Conservation (phyloP, 2,888 invertebrate species). For the Pegoplata infirma region DNA sequence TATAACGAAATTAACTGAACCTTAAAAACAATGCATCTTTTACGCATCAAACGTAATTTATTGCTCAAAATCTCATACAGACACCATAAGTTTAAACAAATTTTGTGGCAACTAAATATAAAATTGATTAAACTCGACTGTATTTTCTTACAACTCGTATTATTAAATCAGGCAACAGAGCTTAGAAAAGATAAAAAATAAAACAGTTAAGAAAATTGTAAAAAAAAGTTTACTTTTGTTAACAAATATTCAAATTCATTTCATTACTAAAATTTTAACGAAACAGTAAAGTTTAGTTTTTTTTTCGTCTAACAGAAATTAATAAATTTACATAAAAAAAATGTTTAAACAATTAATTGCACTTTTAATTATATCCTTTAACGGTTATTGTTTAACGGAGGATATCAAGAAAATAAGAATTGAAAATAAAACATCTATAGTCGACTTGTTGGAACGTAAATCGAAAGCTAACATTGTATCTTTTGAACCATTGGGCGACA, state of each 20-base stretch:
- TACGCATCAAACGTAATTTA: neutral
- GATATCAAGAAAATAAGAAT: neutral
- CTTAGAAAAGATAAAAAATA: slow-evolving; percentile 41
- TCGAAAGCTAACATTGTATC: slow-evolving; percentile 63
- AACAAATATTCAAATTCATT: neutral
- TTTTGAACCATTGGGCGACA: slow-evolving; percentile 68
- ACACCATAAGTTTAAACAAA: neutral
- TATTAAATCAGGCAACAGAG: slow-evolving; percentile 33
- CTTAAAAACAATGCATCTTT: slow-evolving; percentile 18
- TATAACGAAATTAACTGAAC: slow-evolving; percentile 19
- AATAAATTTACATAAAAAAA: neutral
- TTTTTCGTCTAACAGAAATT: no score
- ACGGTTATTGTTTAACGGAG: neutral
- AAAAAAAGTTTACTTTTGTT: slow-evolving; percentile 18
- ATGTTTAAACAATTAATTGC: slow-evolving; percentile 10
- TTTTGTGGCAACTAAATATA: slow-evolving; percentile 18
- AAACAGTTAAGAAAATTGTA: neutral
- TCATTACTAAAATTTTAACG: slow-evolving; percentile 3
- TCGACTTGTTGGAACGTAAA: slow-evolving; percentile 19
- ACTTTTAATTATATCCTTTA: neutral
- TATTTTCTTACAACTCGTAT: no score
- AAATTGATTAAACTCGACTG: slow-evolving; percentile 25
- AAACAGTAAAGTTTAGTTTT: slow-evolving; percentile 7
- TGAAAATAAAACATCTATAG: slow-evolving; percentile 6
- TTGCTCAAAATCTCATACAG: neutral